Evolutionary conservation across 2,888 invertebrate genomes (phyloP).

Genomic region (Agrotis ipsilon): DNA sequence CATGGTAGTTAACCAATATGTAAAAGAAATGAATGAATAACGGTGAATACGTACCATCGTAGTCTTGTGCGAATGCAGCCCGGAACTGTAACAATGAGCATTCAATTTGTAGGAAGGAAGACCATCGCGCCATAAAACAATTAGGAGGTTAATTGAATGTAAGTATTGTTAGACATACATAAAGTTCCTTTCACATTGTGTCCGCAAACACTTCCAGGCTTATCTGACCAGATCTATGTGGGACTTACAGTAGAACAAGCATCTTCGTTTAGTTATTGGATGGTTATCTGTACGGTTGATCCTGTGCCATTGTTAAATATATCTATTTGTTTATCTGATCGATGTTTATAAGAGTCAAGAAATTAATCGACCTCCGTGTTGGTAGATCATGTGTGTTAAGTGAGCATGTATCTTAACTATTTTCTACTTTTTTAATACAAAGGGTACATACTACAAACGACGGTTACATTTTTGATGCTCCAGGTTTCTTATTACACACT

Average conservation of each 20-base stretch:
- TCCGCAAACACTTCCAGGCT: conserved; percentile 42
- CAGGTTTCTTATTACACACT: no score
- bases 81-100: conserved; percentile 88
- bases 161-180: conserved; percentile 71
- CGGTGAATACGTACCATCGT: conserved; percentile 85
- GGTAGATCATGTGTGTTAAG: background rate
- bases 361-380: conserved; percentile 24
- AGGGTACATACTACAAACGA: no score
- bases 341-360: conserved; percentile 29
- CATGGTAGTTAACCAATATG: conserved; percentile 25
- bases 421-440: no score
- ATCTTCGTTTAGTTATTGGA: conserved; percentile 40
- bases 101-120: conserved; percentile 79
- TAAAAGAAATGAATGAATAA: conserved; percentile 55
- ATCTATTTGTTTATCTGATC: conserved; percentile 44
- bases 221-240: conserved; percentile 61
- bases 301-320: conserved; percentile 55
- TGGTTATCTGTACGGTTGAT: conserved; percentile 47
- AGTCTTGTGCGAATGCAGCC: conserved; percentile 86
- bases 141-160: conserved; percentile 75
- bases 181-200: conserved; percentile 67
- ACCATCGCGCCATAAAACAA: conserved; percentile 76
- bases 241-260: conserved; percentile 55
- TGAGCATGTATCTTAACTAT: no score
- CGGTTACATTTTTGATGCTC: no score